A percentile compares a stretch with the other conserved stretches of the same genome.
phyloP scores from a whole-genome alignment of 2,888 invertebrate genomes.

The Caenorhabditis panamensis region DNA sequence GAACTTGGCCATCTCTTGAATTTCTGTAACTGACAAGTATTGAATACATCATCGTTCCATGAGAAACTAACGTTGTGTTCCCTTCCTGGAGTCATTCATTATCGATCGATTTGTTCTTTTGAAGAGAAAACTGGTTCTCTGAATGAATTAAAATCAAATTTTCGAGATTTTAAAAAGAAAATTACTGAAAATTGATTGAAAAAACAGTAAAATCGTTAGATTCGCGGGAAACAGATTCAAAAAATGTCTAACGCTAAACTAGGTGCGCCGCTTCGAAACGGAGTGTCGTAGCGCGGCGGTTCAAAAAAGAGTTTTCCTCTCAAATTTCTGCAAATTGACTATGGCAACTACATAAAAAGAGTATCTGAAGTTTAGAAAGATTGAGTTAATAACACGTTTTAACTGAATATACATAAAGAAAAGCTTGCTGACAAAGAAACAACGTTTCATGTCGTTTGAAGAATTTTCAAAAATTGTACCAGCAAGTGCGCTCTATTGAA shows the following conservation, averaged over 20 bases:
- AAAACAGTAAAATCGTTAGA: not conserved
- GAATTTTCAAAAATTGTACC: not conserved
- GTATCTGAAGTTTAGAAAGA: no score
- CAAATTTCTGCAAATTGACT: no score
- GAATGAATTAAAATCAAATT: not conserved
- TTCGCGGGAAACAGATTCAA: constrained; percentile 6
- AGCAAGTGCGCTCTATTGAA: not conserved
- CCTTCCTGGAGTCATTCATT: constrained; percentile 37
- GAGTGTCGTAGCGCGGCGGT: not conserved
- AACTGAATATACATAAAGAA: no score
- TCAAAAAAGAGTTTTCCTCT: no score
- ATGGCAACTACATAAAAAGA: no score
- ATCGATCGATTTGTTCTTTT: constrained; percentile 1
- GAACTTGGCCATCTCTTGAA: constrained; percentile 48
- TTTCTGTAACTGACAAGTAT: constrained; percentile 17
- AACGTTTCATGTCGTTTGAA: no score
- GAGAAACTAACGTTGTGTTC: constrained; percentile 33
- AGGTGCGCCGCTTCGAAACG: not conserved
- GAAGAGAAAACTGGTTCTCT: not conserved
- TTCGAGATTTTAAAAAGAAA: not conserved
- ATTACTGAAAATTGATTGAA: not conserved
- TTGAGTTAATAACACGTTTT: no score
- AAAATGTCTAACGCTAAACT: not conserved
- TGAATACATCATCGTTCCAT: not conserved
- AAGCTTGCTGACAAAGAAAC: no score